phyloP scores from a whole-genome alignment of 2,797 vertebrate species.

The Girardinus metallicus region DNA sequence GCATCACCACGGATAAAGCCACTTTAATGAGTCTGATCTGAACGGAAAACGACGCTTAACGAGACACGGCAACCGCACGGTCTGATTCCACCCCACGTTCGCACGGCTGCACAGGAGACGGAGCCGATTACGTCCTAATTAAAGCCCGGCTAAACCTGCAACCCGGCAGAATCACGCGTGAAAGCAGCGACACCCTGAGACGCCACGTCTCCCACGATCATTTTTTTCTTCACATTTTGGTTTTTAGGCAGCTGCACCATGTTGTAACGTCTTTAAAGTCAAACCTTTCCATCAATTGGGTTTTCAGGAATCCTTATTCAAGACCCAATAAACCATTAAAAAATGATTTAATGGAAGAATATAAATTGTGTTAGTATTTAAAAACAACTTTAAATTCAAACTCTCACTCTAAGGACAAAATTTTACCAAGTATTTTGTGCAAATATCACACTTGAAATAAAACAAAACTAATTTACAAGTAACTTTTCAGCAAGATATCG shows the following conservation, averaged over 20 bases:
- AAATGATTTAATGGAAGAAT: background rate
- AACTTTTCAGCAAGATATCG: too few species aligned
- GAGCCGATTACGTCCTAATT: slow-evolving; percentile 12
- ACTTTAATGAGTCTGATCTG: slow-evolving; percentile 28
- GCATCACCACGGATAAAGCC: slow-evolving; percentile 24
- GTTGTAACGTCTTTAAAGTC: background rate
- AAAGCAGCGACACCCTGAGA: background rate
- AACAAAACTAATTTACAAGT: too few species aligned
- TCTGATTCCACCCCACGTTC: slow-evolving; percentile 28
- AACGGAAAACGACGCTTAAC: background rate
- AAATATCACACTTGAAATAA: too few species aligned
- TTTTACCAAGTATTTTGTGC: too few species aligned
- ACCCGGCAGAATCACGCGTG: slow-evolving; percentile 11
- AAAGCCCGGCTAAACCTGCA: slow-evolving; percentile 10
- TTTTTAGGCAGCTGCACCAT: too few species aligned
- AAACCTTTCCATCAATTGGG: background rate
- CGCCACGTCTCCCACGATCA: background rate
- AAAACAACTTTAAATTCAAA: too few species aligned
- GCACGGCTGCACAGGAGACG: slow-evolving; percentile 2
- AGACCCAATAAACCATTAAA: background rate
- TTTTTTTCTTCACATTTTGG: background rate
- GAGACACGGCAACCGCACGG: slow-evolving; percentile 23
- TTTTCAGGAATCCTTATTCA: background rate
- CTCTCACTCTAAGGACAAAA: too few species aligned
- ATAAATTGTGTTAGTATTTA: background rate